A percentile compares a stretch with the other conserved stretches of the same genome.
phyloP scores from a whole-genome alignment of 2,888 invertebrate genomes.

The Busseola fusca region DNA sequence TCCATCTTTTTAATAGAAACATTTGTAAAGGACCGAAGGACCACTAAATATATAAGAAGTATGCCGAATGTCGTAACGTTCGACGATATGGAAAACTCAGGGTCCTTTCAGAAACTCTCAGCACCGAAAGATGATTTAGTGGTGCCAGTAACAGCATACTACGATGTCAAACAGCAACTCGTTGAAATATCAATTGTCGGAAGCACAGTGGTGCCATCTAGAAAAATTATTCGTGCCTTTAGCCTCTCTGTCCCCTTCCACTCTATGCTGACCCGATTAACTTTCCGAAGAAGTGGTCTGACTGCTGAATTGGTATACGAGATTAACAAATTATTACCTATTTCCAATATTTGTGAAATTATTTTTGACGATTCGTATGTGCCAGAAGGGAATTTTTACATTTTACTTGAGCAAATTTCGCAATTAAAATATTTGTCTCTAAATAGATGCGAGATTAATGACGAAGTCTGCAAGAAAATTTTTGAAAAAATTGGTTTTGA shows the following conservation, averaged over 20 bases:
- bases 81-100: neutral
- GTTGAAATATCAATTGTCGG: constrained; percentile 67
- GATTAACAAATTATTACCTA: constrained; percentile 68
- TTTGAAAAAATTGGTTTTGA: constrained; percentile 61
- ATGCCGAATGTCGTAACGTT: too few relatives aligned
- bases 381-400: constrained; percentile 68
- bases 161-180: constrained; percentile 64
- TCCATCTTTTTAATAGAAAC: neutral
- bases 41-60: neutral
- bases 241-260: constrained; percentile 72
- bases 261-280: constrained; percentile 64
- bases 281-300: constrained; percentile 63
- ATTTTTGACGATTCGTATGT: constrained; percentile 71
- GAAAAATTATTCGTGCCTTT: constrained; percentile 69
- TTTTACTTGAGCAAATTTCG: constrained; percentile 67
- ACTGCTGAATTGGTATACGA: constrained; percentile 62
- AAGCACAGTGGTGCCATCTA: constrained; percentile 54
- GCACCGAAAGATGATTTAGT: accelerated
- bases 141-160: constrained; percentile 62
- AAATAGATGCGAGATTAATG: constrained; percentile 70
- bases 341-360: constrained; percentile 74
- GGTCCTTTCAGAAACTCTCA: neutral
- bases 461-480: constrained; percentile 66
- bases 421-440: constrained; percentile 72
- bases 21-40: neutral